phyloP scores from a whole-genome alignment of 2,113 vertebrate genomes.

The Anguilla rostrata region DNA sequence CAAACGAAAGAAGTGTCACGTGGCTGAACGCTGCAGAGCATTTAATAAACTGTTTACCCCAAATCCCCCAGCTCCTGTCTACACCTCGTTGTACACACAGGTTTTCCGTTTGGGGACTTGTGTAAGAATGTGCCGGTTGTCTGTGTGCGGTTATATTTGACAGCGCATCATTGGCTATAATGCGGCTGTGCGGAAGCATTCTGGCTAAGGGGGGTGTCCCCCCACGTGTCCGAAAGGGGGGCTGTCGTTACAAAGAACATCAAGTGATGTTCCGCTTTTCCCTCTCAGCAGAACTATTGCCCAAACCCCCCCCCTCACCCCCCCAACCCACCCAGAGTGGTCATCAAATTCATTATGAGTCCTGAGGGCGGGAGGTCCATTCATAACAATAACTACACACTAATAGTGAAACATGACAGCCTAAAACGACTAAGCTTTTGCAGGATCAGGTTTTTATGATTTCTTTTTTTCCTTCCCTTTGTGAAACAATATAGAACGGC shows the following conservation, averaged over 20 bases:
- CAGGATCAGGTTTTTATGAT: background rate
- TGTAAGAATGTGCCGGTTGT: background rate
- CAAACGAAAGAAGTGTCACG: background rate
- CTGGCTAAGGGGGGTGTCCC: slow-evolving; percentile 66
- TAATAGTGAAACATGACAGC: background rate
- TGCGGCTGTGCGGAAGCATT: slow-evolving; percentile 37
- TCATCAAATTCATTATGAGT: background rate
- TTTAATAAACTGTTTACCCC: background rate
- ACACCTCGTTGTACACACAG: too few relatives aligned
- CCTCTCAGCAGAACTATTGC: background rate
- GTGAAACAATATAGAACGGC: background rate
- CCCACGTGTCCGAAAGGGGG: slow-evolving; percentile 32
- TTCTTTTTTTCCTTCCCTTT: background rate
- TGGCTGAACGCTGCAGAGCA: background rate
- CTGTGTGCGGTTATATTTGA: slow-evolving; percentile 46
- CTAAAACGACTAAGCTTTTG: background rate
- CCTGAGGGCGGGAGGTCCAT: background rate
- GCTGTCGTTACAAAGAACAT: background rate
- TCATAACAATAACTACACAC: background rate
- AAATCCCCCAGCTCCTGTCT: background rate
- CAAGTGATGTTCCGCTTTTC: background rate
- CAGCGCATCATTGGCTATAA: slow-evolving; percentile 59
- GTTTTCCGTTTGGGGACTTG: background rate
- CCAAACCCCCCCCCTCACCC: background rate
- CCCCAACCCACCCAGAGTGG: background rate